Percentiles rank a stretch among this genome's conserved stretches.
These are phyloP conservation scores for Anastrepha ludens DNA, from an alignment of 1,140 invertebrate genomes.

Conservation along the genomic window DNA sequence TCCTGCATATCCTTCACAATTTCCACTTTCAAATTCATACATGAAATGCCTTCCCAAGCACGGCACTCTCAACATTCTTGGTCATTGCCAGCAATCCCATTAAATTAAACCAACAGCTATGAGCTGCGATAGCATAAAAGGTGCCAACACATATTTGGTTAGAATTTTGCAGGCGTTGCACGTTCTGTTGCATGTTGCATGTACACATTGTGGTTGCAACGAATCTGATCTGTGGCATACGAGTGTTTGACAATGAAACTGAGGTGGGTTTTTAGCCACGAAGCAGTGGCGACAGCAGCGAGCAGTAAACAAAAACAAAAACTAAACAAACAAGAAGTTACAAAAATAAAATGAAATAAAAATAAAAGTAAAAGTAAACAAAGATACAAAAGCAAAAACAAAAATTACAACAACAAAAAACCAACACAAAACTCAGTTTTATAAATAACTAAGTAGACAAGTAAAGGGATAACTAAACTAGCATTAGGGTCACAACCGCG, in stretches of 20 bases:
- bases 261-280: neutral
- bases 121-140: neutral
- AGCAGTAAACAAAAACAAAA: neutral
- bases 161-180: slow-evolving; percentile 13
- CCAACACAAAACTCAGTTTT: slow-evolving; percentile 15
- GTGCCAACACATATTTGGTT: slow-evolving; percentile 34
- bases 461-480: slow-evolving; percentile 32
- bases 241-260: slow-evolving; percentile 17
- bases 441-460: slow-evolving; percentile 50
- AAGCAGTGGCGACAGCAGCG: neutral
- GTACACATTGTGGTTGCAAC: slow-evolving; percentile 2
- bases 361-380: slow-evolving; percentile 5
- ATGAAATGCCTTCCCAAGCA: neutral
- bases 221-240: slow-evolving; percentile 17
- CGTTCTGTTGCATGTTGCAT: slow-evolving; percentile 4
- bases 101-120: slow-evolving; percentile 37
- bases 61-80: neutral
- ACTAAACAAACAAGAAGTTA: neutral
- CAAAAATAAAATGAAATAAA: slow-evolving; percentile 20
- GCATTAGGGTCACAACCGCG: slow-evolving; percentile 25
- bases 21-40: neutral
- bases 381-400: neutral
- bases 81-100: slow-evolving; percentile 26
- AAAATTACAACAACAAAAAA: slow-evolving; percentile 14
- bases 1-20: neutral